Evolutionary conservation across 2,888 invertebrate genomes (phyloP), one percentile per base, ranked within the genome.

Genomic region (Oscheius myriophilus): DNA sequence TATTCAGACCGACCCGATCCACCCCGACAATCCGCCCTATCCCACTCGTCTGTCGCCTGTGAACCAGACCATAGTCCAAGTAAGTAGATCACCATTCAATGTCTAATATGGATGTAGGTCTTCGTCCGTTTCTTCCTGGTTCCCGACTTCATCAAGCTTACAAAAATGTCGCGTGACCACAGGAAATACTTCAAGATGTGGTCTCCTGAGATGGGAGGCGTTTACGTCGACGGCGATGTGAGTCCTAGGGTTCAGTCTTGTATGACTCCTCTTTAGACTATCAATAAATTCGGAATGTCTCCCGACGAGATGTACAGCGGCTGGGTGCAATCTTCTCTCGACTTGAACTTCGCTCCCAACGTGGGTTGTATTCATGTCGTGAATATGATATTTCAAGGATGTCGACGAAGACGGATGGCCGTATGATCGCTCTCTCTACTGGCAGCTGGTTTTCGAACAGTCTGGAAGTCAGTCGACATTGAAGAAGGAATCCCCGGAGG

Each of bases 191-290:
- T 14, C 23, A 67, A 67, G 26, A 21, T 51, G 41, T 67, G 67
- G 67, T 67, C 67, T 51, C 67, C 67, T 23, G 57, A 67, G n/a
- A 46, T 67, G 21, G 67, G 67, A 21, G 61, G 61, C 1, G 12
- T 16, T 14, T 61, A 61, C 21, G 49, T 61, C n/a, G 61, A 61
- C 26, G 26, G 25, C 16, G 49, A 46, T 14, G 61, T 61, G 4
- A n/a, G 18, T 61, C 16, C 1, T 41, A 6, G 26, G 16, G 2
- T n/a, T n/a, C 39, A 57, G 1, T 0, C 1, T 6, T 9, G 9
- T 6, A 33, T 57, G n/a, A 2, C 9, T 6, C 33, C 41, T n/a
- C 16, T 55, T 4, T n/a, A 61, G 61, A 49, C 49, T 12, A 16
- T 26, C 9, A 25, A 0, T 0, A 11, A n/a, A 14, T 61, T 45